Base-by-base conservation (phyloP, 2,888 invertebrate species). In the Eumacrocentrus americanus region DNA sequence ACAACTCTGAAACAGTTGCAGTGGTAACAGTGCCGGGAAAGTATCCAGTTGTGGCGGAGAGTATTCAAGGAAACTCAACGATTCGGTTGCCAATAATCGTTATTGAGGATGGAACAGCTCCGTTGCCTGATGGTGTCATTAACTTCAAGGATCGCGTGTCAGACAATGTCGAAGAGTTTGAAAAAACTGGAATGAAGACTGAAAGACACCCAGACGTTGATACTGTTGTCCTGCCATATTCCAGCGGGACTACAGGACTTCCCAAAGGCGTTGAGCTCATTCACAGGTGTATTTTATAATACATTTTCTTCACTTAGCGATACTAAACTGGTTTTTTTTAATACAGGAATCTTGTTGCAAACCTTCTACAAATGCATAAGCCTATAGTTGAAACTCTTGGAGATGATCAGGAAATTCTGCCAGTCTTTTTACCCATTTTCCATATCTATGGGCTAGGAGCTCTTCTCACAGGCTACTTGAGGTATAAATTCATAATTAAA, bases 191-290 rank as follows among this genome's bases (percentile, higher is more conserved):
- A 9, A 60, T 29, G 29, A 29, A 62, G 60, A 64, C 25, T 3
- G 53, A 34, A 5, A 7, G 48, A 35, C 37, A 62, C 50, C 3
- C 22, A 3, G 83, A 89, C 67, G n/a, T n/a, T n/a, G 91, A 91
- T 67, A 76, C 88, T 3, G 86, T 86, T 0, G 79, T 91, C 29
- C 81, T 94, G 72, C 93, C 92, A 0, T 94, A 91, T 79, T 94
- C 93, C 1, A 93, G 93, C 76, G 92, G 92, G 0, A 95, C 95
- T 0, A 94, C 94, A 0, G 95, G 95, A 0, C 64, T 90, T 52
- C 89, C 91, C 0, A 92, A 92, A 82, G 91, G 90, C 2, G 91
- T 91, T 0, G 84, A 86, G 70, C 81, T 91, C 1, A 85, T 87
- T 0, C 87, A 90, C 75, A 72, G 67, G 72, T 70, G 34, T n/a